Percentiles rank a stretch among this genome's conserved stretches.
Conservation (phyloP, 2,797 vertebrate genomes). For the Euthynnus affinis region DNA sequence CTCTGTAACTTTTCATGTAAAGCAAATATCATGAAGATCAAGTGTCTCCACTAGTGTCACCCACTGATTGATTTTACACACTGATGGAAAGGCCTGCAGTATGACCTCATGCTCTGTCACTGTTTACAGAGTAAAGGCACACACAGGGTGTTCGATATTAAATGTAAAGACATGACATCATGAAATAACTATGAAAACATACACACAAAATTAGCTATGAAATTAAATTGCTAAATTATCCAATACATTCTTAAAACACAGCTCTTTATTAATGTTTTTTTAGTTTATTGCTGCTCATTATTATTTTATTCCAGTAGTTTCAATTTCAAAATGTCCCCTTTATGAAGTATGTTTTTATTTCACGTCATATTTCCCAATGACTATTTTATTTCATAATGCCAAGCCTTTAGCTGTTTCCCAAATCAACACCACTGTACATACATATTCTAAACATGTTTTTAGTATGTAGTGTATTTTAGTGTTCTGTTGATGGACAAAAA, state of each 20-base stretch:
- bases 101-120: constrained; percentile 19
- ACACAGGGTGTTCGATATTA: not conserved
- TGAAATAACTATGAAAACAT: not conserved
- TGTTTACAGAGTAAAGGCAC: constrained; percentile 12
- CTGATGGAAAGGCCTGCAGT: constrained; percentile 12
- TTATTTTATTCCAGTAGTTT: not conserved
- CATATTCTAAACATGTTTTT: not conserved
- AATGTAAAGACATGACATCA: not conserved
- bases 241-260: too few species aligned
- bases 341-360: not conserved
- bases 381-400: not conserved
- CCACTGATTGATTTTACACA: constrained; percentile 28
- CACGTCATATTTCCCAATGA: not conserved
- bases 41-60: constrained; percentile 26
- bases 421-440: not conserved
- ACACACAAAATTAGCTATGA: not conserved
- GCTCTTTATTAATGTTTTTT: too few species aligned
- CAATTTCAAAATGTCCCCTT: not conserved
- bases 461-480: not conserved
- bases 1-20: constrained; percentile 48
- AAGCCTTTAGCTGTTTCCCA: not conserved
- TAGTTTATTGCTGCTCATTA: not conserved
- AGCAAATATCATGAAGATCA: constrained; percentile 58
- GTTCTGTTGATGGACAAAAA: not conserved
- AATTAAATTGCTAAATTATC: not conserved